Evolutionary conservation across 2,113 vertebrate genomes (phyloP).

Genomic region (Hypocryptadius cinnamomeus): DNA sequence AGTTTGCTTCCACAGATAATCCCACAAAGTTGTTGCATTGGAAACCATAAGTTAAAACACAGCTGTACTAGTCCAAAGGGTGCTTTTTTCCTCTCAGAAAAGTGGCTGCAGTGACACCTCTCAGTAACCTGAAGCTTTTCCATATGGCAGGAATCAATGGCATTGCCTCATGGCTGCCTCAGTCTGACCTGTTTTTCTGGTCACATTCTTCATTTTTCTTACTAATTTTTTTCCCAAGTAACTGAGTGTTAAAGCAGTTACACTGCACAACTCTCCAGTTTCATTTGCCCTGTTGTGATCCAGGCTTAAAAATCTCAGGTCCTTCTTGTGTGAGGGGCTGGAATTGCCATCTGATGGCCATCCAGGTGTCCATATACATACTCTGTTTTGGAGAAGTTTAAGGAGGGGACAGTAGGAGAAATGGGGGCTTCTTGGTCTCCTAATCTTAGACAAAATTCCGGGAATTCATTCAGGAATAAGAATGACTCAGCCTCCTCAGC

Average conservation of each 20-base stretch:
- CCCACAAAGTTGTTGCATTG: background rate
- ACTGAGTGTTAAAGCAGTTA: background rate
- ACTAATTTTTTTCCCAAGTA: accelerated
- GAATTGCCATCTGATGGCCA: background rate
- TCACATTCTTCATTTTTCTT: background rate
- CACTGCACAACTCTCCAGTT: background rate
- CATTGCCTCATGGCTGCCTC: background rate
- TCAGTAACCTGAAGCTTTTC: background rate
- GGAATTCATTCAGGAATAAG: background rate
- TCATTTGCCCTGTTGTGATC: background rate
- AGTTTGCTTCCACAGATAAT: background rate
- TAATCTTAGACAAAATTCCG: background rate
- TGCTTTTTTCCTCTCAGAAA: background rate
- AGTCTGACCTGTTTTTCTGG: background rate
- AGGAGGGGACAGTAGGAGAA: background rate
- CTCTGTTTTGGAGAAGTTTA: background rate
- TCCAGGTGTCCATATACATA: background rate
- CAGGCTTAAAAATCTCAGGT: background rate
- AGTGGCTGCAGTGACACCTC: background rate
- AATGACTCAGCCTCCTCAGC: background rate
- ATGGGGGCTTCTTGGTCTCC: background rate
- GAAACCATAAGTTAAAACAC: background rate
- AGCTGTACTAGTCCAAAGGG: background rate
- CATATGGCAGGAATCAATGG: background rate
- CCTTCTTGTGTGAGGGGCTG: background rate